Evolutionary conservation across 2,888 invertebrate species (phyloP).

Genomic region (Myopa testacea): DNA sequence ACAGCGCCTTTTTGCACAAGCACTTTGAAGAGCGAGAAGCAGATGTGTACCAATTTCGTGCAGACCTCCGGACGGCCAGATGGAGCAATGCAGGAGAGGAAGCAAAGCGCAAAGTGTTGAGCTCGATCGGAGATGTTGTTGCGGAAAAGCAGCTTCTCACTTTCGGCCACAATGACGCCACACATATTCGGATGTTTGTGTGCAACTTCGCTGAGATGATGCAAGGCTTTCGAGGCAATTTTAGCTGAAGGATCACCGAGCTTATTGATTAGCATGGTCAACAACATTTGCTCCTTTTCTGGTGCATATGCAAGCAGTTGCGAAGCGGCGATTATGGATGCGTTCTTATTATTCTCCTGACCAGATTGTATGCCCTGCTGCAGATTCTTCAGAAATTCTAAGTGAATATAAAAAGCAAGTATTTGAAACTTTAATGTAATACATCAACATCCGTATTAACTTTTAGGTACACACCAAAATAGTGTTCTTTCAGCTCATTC

Average conservation of each 20-base stretch:
- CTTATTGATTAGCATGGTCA: conserved; percentile 90
- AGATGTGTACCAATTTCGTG: conserved; percentile 86
- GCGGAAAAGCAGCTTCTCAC: conserved; percentile 91
- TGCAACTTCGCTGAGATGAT: conserved; percentile 85
- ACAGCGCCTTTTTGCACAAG: conserved; percentile 84
- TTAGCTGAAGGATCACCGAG: conserved; percentile 88
- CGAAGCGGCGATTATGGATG: conserved; percentile 60
- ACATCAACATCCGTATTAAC: too few species aligned
- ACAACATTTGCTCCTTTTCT: conserved; percentile 71
- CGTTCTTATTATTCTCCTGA: conserved; percentile 65
- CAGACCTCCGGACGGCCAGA: conserved; percentile 84
- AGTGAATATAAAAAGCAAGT: conserved; percentile 30
- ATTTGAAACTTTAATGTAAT: neutral
- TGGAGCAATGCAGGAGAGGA: conserved; percentile 84
- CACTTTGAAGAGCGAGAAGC: conserved; percentile 96
- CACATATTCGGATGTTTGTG: conserved; percentile 94
- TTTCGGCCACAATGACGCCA: conserved; percentile 84
- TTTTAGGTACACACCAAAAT: conserved; percentile 71
- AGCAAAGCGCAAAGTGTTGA: conserved; percentile 94
- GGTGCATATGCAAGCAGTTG: conserved; percentile 62
- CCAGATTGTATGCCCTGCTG: conserved; percentile 66
- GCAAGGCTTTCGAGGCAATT: conserved; percentile 88
- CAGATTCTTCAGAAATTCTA: conserved; percentile 65
- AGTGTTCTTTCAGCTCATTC: conserved; percentile 84
- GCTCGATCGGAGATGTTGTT: conserved; percentile 86